Evolutionary conservation across 2,797 vertebrate species (phyloP).

Genomic region (Notolabrus celidotus): DNA sequence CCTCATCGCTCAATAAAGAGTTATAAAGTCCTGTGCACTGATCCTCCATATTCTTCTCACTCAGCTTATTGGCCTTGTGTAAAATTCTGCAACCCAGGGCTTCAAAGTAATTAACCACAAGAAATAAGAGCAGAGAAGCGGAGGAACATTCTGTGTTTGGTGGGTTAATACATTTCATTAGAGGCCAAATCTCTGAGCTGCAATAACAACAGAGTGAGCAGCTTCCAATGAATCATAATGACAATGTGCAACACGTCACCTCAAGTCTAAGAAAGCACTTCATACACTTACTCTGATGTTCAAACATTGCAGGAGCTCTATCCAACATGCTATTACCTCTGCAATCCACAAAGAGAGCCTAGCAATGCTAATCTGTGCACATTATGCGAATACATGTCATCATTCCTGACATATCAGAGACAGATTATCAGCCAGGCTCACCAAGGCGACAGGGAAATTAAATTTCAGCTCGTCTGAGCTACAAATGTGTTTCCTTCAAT

Average conservation of each 20-base stretch:
- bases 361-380: constrained; percentile 9
- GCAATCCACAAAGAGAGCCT: constrained; percentile 11
- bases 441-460: constrained; percentile 33
- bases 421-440: constrained; percentile 17
- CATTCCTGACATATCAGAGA: constrained; percentile 17
- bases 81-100: constrained; percentile 40
- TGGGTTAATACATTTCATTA: constrained; percentile 18
- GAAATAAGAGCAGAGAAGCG: constrained; percentile 25
- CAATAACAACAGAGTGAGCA: constrained; percentile 18
- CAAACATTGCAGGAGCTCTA: not conserved
- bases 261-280: not conserved
- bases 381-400: constrained; percentile 39
- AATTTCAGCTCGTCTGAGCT: constrained; percentile 39
- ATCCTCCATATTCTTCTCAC: constrained; percentile 18
- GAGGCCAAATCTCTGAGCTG: constrained; percentile 13
- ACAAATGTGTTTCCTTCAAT: constrained; percentile 19
- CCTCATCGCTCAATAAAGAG: constrained; percentile 42
- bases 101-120: constrained; percentile 59
- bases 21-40: constrained; percentile 15
- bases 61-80: constrained; percentile 43
- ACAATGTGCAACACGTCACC: not conserved
- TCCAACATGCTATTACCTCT: not conserved
- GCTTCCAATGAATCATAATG: constrained; percentile 17
- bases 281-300: not conserved
- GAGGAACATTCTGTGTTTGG: constrained; percentile 10